A percentile compares a stretch with the other conserved stretches of the same genome.
phyloP scores from a whole-genome alignment of 2,113 vertebrate species.

The Hyperoodon ampullatus region DNA sequence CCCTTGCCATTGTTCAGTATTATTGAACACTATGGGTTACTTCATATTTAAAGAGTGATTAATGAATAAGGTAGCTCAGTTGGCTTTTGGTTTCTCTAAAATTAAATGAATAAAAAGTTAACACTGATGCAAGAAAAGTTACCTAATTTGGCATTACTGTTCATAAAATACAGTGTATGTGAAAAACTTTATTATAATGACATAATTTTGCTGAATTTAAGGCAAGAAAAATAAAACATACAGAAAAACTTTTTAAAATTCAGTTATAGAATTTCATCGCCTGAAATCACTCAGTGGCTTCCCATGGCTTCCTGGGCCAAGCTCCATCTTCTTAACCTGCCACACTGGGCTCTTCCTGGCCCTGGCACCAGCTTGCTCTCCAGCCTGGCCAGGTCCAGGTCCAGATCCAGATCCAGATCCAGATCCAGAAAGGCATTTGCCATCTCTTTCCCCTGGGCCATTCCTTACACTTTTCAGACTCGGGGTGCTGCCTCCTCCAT shows the following conservation, averaged over 20 bases:
- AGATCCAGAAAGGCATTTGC: neutral
- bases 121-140: neutral
- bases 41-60: neutral
- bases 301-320: neutral
- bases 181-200: neutral
- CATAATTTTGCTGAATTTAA: neutral
- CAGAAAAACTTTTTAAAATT: neutral
- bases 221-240: neutral
- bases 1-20: neutral
- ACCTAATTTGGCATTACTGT: neutral
- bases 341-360: neutral
- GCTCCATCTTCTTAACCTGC: neutral
- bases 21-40: neutral
- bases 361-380: neutral
- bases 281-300: neutral
- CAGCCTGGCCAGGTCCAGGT: neutral
- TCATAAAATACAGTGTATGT: neutral
- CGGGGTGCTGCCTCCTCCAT: neutral
- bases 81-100: neutral
- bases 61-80: neutral
- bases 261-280: neutral
- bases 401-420: too few species aligned
- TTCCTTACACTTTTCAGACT: neutral
- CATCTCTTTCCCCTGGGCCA: neutral
- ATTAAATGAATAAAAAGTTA: neutral